Evolutionary conservation across 2,113 vertebrate genomes (phyloP), one percentile per base, ranked within the genome.

Genomic region (Caloenas nicobarica): DNA sequence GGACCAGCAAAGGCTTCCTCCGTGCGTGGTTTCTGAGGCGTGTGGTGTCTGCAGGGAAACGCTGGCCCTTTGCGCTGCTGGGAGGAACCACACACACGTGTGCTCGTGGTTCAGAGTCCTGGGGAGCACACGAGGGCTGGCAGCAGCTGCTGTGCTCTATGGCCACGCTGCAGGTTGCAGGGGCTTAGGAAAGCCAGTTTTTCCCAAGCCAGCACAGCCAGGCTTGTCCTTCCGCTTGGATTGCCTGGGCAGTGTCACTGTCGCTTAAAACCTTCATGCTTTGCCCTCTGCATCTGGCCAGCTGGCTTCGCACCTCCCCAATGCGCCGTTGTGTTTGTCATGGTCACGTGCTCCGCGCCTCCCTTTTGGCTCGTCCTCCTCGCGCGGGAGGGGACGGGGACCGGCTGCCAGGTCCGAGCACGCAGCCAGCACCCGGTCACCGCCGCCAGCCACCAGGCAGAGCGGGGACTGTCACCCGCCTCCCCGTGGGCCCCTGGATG

Each of bases 71-170:
- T 5, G 11, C 3, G 1, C 36, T 64, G 61, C 50, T 31, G 36
- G 38, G 42, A 64, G 33, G 15, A 25, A 12, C 58, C 0, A 1
- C 13, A 33, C 26, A 26, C 28, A 16, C 1, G 2, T 2, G 0
- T n/a, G 19, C 51, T 36, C 28, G 1, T 4, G 56, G 61, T 89
- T 86, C 42, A 23, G 56, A 50, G 36, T 24, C n/a, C 36, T 10
- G 42, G 22, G 40, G n/a, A 73, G 56, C 54, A 16, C n/a, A 19
- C 1, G 2, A 56, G 50, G 34, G 48, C 64, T 66, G 69, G 51
- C 36, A 44, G 62, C 0, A 3, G 51, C 48, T 61, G 38, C 72
- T 44, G 34, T 36, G 66, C 83, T 53, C 10, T 33, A 9, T 5
- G 24, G 44, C 57, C 53, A 3, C 14, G 21, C 65, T 34, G 34